Evolutionary conservation across 2,113 vertebrate genomes (phyloP).

Genomic region (Percopsis transmontana): DNA sequence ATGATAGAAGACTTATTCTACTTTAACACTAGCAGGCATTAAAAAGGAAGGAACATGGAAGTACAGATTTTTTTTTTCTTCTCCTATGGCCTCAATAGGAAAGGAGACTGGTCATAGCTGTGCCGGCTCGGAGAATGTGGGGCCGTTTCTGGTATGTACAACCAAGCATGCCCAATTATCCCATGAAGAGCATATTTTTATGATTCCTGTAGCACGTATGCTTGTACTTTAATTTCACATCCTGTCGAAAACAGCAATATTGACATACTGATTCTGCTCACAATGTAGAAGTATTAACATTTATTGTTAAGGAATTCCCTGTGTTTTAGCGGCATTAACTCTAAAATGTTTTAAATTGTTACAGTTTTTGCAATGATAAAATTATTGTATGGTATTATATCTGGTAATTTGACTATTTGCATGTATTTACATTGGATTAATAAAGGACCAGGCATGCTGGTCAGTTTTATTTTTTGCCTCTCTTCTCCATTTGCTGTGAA

Average conservation of each 20-base stretch:
- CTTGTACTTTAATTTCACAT: slow-evolving; percentile 29
- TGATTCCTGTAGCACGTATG: slow-evolving; percentile 2
- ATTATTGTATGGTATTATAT: too few species aligned
- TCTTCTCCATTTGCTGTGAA: slow-evolving; percentile 32
- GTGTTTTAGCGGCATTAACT: too few species aligned
- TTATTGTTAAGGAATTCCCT: too few species aligned
- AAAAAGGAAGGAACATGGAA: slow-evolving; percentile 56
- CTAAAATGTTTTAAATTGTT: too few species aligned
- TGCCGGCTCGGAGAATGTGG: slow-evolving; percentile 32
- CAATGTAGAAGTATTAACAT: too few species aligned
- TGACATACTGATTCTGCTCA: too few species aligned
- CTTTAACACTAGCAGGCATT: slow-evolving; percentile 74
- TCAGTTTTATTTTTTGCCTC: slow-evolving; percentile 25
- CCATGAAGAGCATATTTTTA: slow-evolving; percentile 22
- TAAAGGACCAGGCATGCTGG: slow-evolving; percentile 8
- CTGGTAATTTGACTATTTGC: slow-evolving; percentile 17
- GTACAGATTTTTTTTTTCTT: slow-evolving; percentile 33
- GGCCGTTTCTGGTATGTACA: slow-evolving; percentile 28
- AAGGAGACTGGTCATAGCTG: slow-evolving; percentile 47
- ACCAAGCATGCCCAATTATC: slow-evolving; percentile 31
- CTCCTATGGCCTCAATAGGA: slow-evolving; percentile 62
- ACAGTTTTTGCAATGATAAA: too few species aligned
- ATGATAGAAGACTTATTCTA: slow-evolving; percentile 73
- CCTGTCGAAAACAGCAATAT: not conserved
- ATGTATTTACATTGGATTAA: not conserved